Base-by-base conservation (phyloP, 2,888 invertebrate species). In the Allygus modestus region DNA sequence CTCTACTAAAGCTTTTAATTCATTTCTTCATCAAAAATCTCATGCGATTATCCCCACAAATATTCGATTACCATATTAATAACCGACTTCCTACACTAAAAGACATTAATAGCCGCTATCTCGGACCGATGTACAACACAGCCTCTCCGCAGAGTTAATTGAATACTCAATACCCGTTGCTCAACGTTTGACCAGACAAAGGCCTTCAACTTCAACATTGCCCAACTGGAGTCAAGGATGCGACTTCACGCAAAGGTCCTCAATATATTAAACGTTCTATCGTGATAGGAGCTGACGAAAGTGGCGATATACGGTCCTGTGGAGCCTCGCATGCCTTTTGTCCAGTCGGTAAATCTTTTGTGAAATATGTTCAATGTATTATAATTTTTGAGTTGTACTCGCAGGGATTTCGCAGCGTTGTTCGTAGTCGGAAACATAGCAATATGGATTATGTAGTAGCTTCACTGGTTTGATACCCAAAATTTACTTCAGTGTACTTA, bases 241-340 rank as follows among this genome's bases (percentile, higher is more conserved):
- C 1, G 71, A n/a, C 71, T 37, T 23, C 71, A 71, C 71, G 71
- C 71, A 71, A 71, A 71, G 71, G 71, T 71, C 41, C 31, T 41
- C 71, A 71, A 71, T 71, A 71, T 71, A 71, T 71, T 71, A 69
- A 69, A 69, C 71, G 71, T 37, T 37, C 71, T 33, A 20, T 37
- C 71, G 71, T 71, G 71, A 71, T 41, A 23, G 20, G 41, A 12
- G 23, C 15, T 71, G 71, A 41, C 41, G 37, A 41, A 71, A 41
- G 20, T n/a, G 5, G 20, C 37, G 37, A 41, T 71, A 31, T 20
- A 71, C 33, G 69, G 31, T 69, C 20, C 58, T 65, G 20, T 12
- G 15, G 65, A 20, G 23, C 54, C 23, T 23, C 54, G 54, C 23
- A 23, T 23, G 46, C 12, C 12, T 46, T 15, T 15, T 46, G 15